Evolutionary conservation across 2,888 invertebrate genomes (phyloP).

Genomic region (Agrenia bidenticulata): DNA sequence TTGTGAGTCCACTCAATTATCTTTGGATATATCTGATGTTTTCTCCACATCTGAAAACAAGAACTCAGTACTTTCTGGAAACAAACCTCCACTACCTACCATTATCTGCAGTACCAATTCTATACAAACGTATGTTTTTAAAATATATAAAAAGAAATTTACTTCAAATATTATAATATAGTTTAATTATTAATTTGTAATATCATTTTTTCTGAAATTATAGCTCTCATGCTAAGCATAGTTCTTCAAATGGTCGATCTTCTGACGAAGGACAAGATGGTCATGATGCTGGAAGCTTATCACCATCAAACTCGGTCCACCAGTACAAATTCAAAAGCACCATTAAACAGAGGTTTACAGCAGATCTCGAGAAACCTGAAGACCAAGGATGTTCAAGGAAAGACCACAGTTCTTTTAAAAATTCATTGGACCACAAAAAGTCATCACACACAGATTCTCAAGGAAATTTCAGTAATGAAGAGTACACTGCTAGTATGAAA

Average conservation of each 20-base stretch:
- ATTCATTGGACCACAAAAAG: not conserved
- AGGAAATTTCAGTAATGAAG: not conserved
- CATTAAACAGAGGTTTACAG: constrained; percentile 81
- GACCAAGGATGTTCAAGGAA: constrained; percentile 7
- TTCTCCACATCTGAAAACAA: constrained; percentile 37
- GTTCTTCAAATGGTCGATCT: constrained; percentile 37
- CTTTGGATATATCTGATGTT: constrained; percentile 50
- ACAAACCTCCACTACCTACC: constrained; percentile 48
- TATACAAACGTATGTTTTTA: constrained; percentile 39
- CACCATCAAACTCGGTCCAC: constrained; percentile 28
- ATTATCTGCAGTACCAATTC: constrained; percentile 49
- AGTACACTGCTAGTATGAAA: not conserved
- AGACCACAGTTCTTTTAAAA: constrained; percentile 21
- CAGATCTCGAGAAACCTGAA: constrained; percentile 52
- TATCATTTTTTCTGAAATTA: constrained; percentile 10
- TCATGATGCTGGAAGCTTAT: constrained; percentile 28
- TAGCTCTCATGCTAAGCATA: constrained; percentile 29
- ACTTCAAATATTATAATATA: not conserved
- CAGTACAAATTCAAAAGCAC: constrained; percentile 90
- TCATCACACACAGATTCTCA: constrained; percentile 12
- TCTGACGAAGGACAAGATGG: constrained; percentile 31
- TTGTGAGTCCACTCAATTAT: constrained; percentile 50
- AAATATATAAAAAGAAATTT: no score
- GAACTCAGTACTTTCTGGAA: constrained; percentile 23
- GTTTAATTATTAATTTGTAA: not conserved